These are phyloP conservation scores for Gobio gobio DNA, from an alignment of 2,113 vertebrate species.

Conservation along the genomic window DNA sequence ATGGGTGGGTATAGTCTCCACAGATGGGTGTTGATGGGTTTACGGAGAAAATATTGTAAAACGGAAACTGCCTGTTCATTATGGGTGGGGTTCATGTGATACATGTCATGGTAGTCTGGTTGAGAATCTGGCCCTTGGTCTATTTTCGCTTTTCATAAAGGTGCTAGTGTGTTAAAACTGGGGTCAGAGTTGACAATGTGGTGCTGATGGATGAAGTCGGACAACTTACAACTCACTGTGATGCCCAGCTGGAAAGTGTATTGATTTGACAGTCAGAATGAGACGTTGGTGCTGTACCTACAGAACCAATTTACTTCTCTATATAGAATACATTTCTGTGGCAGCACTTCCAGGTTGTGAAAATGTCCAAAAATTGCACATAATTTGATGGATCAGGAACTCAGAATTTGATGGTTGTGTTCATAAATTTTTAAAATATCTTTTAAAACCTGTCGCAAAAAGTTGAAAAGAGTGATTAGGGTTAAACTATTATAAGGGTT, in stretches of 20 bases:
- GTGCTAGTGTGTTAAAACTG: slow-evolving; percentile 35
- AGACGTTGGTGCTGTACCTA: neutral
- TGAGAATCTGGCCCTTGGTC: slow-evolving; percentile 31
- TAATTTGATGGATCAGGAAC: neutral
- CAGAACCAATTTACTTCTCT: neutral
- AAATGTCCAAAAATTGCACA: neutral
- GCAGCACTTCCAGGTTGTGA: neutral
- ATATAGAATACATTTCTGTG: neutral
- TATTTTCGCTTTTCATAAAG: slow-evolving; percentile 33
- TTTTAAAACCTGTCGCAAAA: no score
- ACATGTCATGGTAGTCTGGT: slow-evolving; percentile 31
- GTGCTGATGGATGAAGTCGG: slow-evolving; percentile 21
- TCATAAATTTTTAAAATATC: neutral
- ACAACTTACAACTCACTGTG: slow-evolving; percentile 20
- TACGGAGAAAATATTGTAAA: slow-evolving; percentile 58
- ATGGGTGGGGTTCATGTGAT: slow-evolving; percentile 37
- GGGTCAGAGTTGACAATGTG: slow-evolving; percentile 20
- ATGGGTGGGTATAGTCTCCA: slow-evolving; percentile 7
- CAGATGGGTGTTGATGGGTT: slow-evolving; percentile 26
- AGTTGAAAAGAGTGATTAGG: no score
- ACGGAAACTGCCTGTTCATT: slow-evolving; percentile 44
- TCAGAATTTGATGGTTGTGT: neutral
- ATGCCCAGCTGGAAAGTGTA: slow-evolving; percentile 6
- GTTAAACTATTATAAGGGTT: no score
- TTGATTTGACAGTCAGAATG: slow-evolving; percentile 2